phyloP scores from a whole-genome alignment of 1,140 invertebrate genomes.

The Aporrectodea caliginosa region DNA sequence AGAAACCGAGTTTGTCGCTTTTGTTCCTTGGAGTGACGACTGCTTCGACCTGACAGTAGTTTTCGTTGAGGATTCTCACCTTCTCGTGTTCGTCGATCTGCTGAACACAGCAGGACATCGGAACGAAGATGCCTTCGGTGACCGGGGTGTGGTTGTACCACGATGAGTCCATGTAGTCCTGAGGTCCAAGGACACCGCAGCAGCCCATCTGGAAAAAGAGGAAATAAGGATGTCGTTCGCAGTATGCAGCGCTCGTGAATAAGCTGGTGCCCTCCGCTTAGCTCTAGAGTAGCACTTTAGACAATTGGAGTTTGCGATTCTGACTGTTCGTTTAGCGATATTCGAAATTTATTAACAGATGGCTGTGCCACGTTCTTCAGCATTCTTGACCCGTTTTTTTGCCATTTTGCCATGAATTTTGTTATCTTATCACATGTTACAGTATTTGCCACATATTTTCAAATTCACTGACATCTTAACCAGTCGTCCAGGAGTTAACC shows the following conservation, averaged over 20 bases:
- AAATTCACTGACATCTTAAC: no score
- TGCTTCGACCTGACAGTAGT: conserved; percentile 14
- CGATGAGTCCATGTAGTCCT: conserved; percentile 20
- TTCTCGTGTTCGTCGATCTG: background rate
- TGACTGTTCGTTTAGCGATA: no score
- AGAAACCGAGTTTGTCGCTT: background rate
- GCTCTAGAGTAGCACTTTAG: no score
- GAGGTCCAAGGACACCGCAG: conserved; percentile 22
- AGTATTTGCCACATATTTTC: no score
- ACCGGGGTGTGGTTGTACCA: conserved; percentile 23
- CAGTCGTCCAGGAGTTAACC: no score
- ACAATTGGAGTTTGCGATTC: no score
- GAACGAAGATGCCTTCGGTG: conserved; percentile 14
- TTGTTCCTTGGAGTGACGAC: conserved; percentile 4
- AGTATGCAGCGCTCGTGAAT: no score
- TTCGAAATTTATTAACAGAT: background rate
- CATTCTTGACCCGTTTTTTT: background rate
- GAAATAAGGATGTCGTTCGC: background rate
- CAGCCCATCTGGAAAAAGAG: conserved; percentile 22
- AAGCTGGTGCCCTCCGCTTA: no score
- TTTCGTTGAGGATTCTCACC: background rate
- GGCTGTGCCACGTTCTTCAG: background rate
- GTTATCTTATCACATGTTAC: no score
- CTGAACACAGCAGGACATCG: conserved; percentile 25
- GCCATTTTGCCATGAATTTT: no score